These are phyloP conservation scores for Oplegnathus fasciatus DNA, from an alignment of 2,113 vertebrate genomes.

Conservation along the genomic window DNA sequence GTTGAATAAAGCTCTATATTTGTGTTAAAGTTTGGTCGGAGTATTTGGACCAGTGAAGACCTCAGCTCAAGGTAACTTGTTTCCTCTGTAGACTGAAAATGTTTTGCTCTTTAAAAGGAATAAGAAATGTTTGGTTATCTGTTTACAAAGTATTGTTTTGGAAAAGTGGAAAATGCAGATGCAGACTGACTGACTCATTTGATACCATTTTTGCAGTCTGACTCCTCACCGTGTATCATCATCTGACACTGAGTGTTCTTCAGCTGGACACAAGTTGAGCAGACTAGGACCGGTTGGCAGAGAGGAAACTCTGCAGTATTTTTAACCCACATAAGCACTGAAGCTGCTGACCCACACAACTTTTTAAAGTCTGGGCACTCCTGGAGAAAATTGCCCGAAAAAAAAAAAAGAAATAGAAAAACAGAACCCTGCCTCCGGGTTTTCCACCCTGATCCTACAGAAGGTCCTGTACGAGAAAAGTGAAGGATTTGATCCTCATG, in stretches of 20 bases:
- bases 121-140: background rate
- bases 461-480: background rate
- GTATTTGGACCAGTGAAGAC: background rate
- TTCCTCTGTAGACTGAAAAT: background rate
- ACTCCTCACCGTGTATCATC: too few species aligned
- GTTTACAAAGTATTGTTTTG: too few species aligned
- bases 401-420: constrained; percentile 13
- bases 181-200: too few species aligned
- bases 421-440: constrained; percentile 13
- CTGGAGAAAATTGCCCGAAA: constrained; percentile 35
- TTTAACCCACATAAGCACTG: constrained; percentile 45
- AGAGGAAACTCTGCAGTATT: constrained; percentile 50
- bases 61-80: background rate
- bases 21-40: background rate
- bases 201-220: too few species aligned
- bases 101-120: background rate
- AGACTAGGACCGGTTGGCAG: constrained; percentile 12
- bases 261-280: background rate
- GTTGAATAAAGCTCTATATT: too few species aligned
- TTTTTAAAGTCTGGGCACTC: constrained; percentile 46
- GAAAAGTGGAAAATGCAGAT: too few species aligned
- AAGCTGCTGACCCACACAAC: constrained; percentile 57
- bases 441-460: constrained; percentile 13
- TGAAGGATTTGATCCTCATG: background rate
- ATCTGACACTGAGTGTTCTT: background rate